Evolutionary conservation across 1,140 invertebrate species (phyloP).

Genomic region (Maniola jurtina): DNA sequence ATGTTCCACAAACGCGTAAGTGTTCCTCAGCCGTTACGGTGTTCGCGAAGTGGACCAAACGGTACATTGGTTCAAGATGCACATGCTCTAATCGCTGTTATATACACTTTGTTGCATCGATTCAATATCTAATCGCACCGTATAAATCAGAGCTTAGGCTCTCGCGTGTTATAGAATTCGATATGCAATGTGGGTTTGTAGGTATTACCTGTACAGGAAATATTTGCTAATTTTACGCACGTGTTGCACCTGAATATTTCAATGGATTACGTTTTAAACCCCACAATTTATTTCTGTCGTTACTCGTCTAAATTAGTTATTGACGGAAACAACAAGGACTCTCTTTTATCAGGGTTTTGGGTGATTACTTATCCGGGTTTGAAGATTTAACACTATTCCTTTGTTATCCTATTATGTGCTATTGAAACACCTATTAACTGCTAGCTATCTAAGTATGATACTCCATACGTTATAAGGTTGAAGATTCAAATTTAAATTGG

Average conservation of each 20-base stretch:
- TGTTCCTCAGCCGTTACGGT: conserved; percentile 48
- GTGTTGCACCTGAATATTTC: too few species aligned
- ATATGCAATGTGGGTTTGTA: conserved; percentile 13
- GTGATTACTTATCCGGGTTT: too few species aligned
- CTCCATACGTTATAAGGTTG: neutral
- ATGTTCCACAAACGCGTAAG: conserved; percentile 41
- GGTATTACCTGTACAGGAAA: neutral
- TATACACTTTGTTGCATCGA: neutral
- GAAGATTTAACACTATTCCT: too few species aligned
- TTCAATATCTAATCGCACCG: neutral
- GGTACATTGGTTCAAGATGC: conserved; percentile 54
- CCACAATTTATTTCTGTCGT: too few species aligned
- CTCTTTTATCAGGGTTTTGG: too few species aligned
- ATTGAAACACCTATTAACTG: too few species aligned
- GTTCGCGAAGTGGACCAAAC: conserved; percentile 55
- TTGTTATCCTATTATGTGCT: too few species aligned
- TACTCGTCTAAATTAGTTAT: too few species aligned
- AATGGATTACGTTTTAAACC: too few species aligned
- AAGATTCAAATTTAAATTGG: neutral
- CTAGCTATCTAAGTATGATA: too few species aligned
- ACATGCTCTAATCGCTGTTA: conserved; percentile 34
- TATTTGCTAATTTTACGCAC: too few species aligned
- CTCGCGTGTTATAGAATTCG: neutral
- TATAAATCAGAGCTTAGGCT: neutral
- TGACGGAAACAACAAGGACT: too few species aligned